These are phyloP conservation scores for Sylvia atricapilla DNA, from an alignment of 2,113 vertebrate genomes.

Conservation along the genomic window DNA sequence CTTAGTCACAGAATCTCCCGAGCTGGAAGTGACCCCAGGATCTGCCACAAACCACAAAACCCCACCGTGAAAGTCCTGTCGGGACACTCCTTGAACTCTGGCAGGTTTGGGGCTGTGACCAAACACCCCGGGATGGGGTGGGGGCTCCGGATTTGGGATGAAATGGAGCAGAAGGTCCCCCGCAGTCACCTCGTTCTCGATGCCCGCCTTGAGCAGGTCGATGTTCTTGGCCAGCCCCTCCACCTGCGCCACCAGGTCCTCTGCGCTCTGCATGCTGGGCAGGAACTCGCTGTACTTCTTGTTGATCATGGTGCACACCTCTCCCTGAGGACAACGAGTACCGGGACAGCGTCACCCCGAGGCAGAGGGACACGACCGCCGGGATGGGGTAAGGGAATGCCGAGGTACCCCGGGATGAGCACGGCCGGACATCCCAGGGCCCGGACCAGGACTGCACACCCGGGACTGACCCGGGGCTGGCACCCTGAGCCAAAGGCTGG, in stretches of 20 bases:
- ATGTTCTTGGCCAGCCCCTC: slow-evolving; percentile 80
- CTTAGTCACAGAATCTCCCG: rapidly evolving
- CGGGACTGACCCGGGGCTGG: background rate
- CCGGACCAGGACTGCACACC: no score
- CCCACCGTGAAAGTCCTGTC: background rate
- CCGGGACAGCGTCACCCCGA: rapidly evolving
- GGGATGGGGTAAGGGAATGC: rapidly evolving
- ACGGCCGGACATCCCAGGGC: background rate
- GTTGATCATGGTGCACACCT: slow-evolving; percentile 88
- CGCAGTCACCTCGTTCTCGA: slow-evolving; percentile 82
- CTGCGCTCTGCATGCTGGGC: slow-evolving; percentile 83
- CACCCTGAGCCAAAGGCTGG: background rate
- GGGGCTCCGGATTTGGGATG: rapidly evolving
- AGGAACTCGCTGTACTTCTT: slow-evolving; percentile 90
- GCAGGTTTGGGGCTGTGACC: background rate
- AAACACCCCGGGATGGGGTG: rapidly evolving
- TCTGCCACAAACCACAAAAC: background rate
- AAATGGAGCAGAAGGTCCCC: rapidly evolving
- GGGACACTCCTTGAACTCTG: background rate
- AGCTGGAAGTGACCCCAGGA: background rate
- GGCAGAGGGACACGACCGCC: rapidly evolving
- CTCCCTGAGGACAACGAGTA: slow-evolving; percentile 68
- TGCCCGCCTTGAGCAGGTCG: slow-evolving; percentile 78
- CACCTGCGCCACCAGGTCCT: slow-evolving; percentile 82
- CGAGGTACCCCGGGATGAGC: background rate